Percentiles rank a stretch among this genome's conserved stretches.
These are phyloP conservation scores for Anastatus disparis DNA, from an alignment of 1,140 invertebrate genomes.

Conservation along the genomic window DNA sequence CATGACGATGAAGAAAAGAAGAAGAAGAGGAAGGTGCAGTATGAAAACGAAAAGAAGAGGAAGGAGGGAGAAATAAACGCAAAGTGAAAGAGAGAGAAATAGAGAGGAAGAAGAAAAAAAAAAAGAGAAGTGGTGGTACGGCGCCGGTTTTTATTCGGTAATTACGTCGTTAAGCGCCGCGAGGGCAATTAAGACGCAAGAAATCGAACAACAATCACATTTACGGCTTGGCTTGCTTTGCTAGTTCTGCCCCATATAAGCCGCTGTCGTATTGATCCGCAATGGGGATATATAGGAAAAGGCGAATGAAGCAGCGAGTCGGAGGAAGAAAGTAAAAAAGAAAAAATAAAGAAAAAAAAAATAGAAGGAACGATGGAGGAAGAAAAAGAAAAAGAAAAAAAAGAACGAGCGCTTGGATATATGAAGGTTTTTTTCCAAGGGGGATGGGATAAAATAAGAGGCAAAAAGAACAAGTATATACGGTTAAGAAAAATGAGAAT, in stretches of 20 bases:
- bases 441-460: not conserved
- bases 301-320: constrained; percentile 40
- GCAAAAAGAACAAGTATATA: not conserved
- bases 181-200: constrained; percentile 62
- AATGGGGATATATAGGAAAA: constrained; percentile 40
- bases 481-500: constrained; percentile 29
- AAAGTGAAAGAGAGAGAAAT: too few species aligned
- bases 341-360: constrained; percentile 9
- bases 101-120: constrained; percentile 19
- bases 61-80: constrained; percentile 4
- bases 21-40: not conserved
- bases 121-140: constrained; percentile 22
- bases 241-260: constrained; percentile 42
- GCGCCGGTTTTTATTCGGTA: constrained; percentile 56
- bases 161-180: constrained; percentile 62
- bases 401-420: not conserved
- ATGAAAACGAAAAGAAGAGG: not conserved
- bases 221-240: constrained; percentile 46
- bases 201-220: constrained; percentile 65
- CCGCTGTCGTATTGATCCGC: constrained; percentile 58
- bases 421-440: not conserved
- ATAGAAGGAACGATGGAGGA: too few species aligned
- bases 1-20: constrained; percentile 43
- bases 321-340: constrained; percentile 16
- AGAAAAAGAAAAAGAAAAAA: constrained; percentile 13